Evolutionary conservation across 23 tunicate species (phyloP).

Genomic region (Styela clava): DNA sequence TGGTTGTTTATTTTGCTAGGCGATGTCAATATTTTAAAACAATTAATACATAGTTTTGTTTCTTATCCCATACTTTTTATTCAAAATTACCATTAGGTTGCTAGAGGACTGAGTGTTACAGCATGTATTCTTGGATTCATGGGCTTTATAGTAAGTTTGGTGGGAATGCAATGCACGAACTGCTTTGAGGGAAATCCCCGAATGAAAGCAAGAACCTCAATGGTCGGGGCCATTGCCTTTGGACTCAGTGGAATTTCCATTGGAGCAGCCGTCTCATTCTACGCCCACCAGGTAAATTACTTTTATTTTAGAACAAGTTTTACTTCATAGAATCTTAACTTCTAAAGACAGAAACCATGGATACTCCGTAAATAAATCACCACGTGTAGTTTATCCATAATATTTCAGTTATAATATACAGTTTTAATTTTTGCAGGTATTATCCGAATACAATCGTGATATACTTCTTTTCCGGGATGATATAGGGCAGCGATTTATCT

Average conservation of each 20-base stretch:
- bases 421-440: constrained; percentile 17
- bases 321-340: not conserved
- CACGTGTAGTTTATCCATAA: too few species aligned
- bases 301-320: not conserved
- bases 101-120: constrained; percentile 62
- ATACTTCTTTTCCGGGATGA: constrained; percentile 35
- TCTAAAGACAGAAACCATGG: too few species aligned
- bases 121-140: constrained; percentile 51
- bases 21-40: too few species aligned
- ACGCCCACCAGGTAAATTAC: constrained; percentile 65
- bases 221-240: constrained; percentile 55
- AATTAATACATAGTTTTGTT: too few species aligned
- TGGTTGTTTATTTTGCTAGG: too few species aligned
- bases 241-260: constrained; percentile 47
- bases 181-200: constrained; percentile 49
- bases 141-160: constrained; percentile 57
- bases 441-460: constrained; percentile 43
- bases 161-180: constrained; percentile 90
- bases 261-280: constrained; percentile 88
- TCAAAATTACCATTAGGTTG: constrained; percentile 67
- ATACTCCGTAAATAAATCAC: too few species aligned
- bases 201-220: constrained; percentile 49
- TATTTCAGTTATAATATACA: too few species aligned
- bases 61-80: too few species aligned
- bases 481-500: constrained; percentile 53